Evolutionary conservation across 2,888 invertebrate species (phyloP), one percentile per base, ranked within the genome.

Genomic region (Sialis fuliginosa): DNA sequence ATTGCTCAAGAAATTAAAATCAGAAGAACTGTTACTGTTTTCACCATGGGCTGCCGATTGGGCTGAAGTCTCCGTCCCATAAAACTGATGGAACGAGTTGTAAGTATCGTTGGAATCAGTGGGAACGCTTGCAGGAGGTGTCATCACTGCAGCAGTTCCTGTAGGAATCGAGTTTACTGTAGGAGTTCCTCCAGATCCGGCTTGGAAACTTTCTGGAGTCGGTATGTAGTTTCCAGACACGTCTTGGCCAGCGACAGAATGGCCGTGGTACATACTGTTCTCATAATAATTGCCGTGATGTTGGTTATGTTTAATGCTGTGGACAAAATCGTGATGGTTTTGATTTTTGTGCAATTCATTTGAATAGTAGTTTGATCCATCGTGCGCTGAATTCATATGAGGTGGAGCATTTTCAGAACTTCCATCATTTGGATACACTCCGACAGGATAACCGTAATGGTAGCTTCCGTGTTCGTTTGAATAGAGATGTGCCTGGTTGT

Each of bases 1-100:
- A 63, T 87, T 91, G 67, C 89, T 88, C 52, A 92, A 74, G 64
- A 92, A 92, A 65, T 91, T 91, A 67, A 91, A 91, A 66, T 91
- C 91, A 33, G 90, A 88, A n/a, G 89, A 89, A 62, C 86, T 87
- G 63, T 88, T 89, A 56, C 86, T 87, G 66, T 87, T 87, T 57
- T 88, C 87, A 22, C 75, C 63, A 39, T 66, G 60, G 39, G 63
- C 57, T 53, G 58, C 51, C 47, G 58, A 56, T 50, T 58, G 60
- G 48, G 58, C 57, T 10, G 46, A 67, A 5, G 72, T 61, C 48
- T 72, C 49, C 65, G 70, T 49, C 70, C 70, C 70, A 62, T 83
- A 83, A 62, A 79, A 81, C 59, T 80, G 80, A 53, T 79, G 79
- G 62, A 78, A 81, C 49, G 75, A 76, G 54, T 75, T 77, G 61